Evolutionary conservation across 2,797 vertebrate species (phyloP).

Genomic region (Tapera naevia): DNA sequence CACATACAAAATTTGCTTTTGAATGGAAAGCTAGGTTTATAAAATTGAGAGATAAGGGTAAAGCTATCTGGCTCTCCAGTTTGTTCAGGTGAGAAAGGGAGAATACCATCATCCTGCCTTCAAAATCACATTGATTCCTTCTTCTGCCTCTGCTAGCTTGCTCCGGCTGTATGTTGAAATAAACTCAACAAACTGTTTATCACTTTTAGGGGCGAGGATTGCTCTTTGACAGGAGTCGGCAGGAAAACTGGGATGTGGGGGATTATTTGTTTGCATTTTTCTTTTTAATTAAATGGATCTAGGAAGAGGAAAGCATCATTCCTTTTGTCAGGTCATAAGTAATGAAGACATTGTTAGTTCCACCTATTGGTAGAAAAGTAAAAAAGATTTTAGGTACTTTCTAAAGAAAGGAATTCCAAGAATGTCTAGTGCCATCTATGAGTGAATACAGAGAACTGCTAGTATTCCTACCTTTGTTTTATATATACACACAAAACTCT

Average conservation of each 20-base stretch:
- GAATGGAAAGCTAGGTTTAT: background rate
- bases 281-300: background rate
- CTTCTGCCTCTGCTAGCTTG: background rate
- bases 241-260: background rate
- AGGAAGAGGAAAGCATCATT: background rate
- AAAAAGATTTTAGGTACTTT: background rate
- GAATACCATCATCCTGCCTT: background rate
- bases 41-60: background rate
- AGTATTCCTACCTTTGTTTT: background rate
- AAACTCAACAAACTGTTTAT: background rate
- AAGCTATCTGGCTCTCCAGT: background rate
- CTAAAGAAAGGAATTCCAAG: constrained; percentile 32
- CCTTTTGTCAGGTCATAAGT: background rate
- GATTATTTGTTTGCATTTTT: background rate
- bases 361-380: constrained; percentile 56
- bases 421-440: constrained; percentile 66
- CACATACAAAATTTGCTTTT: background rate
- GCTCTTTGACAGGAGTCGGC: background rate
- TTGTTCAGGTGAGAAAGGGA: background rate
- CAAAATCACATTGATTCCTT: background rate
- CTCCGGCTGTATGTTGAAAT: background rate
- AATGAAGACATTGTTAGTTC: background rate
- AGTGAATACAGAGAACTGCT: constrained; percentile 40
- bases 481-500: background rate
- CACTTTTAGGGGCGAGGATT: background rate